phyloP scores from a whole-genome alignment of 2,113 vertebrate genomes.

The Oceanodroma tethys region DNA sequence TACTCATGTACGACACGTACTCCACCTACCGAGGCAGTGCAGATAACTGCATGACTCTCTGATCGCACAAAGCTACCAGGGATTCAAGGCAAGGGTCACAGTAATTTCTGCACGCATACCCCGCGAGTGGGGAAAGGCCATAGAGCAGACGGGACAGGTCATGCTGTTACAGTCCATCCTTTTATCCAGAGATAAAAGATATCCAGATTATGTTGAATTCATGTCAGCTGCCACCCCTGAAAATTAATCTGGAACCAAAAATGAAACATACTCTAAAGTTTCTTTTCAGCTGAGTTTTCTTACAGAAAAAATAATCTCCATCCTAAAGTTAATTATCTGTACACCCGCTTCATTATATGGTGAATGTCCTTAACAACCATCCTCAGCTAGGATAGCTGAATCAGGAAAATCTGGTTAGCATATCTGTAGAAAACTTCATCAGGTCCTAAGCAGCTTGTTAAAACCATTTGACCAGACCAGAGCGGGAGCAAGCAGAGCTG shows the following conservation, averaged over 20 bases:
- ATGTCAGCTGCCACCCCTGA: neutral
- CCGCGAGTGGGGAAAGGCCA: rapidly evolving
- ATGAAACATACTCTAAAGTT: neutral
- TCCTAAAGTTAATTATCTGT: neutral
- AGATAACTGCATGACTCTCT: neutral
- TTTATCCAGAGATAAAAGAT: neutral
- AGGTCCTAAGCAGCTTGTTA: neutral
- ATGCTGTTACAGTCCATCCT: neutral
- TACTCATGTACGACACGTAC: rapidly evolving
- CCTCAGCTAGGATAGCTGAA: neutral
- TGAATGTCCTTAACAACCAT: neutral
- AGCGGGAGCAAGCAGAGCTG: neutral
- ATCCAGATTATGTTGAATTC: neutral
- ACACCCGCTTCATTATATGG: neutral
- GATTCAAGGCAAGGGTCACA: neutral
- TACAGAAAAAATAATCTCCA: neutral
- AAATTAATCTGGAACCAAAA: neutral
- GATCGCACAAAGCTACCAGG: neutral
- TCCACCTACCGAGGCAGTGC: neutral
- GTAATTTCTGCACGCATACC: neutral
- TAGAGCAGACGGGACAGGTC: neutral
- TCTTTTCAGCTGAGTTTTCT: neutral
- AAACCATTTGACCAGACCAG: rapidly evolving
- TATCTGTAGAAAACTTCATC: neutral
- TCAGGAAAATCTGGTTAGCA: neutral